phyloP scores from a whole-genome alignment of 2,888 invertebrate species.

The Lutraria lutraria region DNA sequence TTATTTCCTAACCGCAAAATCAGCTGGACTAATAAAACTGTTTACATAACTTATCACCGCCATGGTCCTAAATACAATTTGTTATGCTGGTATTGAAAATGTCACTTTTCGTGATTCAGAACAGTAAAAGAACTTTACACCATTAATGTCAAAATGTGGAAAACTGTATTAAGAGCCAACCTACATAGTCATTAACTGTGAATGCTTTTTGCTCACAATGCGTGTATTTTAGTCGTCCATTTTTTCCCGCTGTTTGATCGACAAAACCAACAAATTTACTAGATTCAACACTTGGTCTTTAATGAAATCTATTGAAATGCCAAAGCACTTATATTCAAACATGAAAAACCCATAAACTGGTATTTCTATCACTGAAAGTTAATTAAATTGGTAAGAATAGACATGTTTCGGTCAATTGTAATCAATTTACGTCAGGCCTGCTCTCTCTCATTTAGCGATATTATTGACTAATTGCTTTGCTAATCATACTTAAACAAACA shows the following conservation, averaged over 20 bases:
- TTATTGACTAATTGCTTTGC: slow-evolving; percentile 1
- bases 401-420: neutral
- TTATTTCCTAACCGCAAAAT: no score
- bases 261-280: neutral
- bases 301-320: neutral
- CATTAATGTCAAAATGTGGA: no score
- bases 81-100: no score
- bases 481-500: neutral
- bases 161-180: no score
- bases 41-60: no score
- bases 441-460: neutral
- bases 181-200: no score
- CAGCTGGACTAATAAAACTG: no score
- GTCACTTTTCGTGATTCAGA: no score
- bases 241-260: neutral
- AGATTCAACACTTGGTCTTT: neutral
- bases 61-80: no score
- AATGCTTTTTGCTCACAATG: no score
- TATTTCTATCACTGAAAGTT: neutral
- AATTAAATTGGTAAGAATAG: slow-evolving; percentile 8
- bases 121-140: no score
- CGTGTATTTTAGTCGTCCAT: neutral
- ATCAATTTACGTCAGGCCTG: neutral
- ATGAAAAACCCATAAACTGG: neutral
- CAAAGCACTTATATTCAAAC: neutral